Percentiles rank a stretch among this genome's conserved stretches.
These are phyloP conservation scores for Eupithecia subumbrata DNA, from an alignment of 2,888 invertebrate species.

Conservation along the genomic window DNA sequence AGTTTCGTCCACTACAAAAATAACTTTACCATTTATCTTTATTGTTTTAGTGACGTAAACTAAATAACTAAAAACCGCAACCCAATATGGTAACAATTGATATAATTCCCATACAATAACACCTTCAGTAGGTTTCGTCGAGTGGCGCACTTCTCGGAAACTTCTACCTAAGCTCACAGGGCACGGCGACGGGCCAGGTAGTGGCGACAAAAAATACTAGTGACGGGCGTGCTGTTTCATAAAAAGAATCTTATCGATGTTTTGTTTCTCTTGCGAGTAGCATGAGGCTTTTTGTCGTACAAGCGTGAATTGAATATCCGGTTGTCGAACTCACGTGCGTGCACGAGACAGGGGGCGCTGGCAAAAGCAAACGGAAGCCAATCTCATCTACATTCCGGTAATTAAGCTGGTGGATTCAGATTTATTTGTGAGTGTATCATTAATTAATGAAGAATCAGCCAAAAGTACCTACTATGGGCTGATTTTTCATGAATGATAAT, in stretches of 20 bases:
- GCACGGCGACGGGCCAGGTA: constrained; percentile 62
- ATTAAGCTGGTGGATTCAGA: background rate
- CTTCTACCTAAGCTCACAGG: constrained; percentile 64
- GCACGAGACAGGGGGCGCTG: background rate
- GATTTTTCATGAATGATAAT: no score
- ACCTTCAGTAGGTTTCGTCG: constrained; percentile 40
- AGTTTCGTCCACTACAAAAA: background rate
- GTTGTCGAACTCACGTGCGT: background rate
- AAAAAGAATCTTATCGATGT: background rate
- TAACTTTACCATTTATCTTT: background rate
- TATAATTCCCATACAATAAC: constrained; percentile 37
- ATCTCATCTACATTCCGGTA: background rate
- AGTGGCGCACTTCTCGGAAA: constrained; percentile 64
- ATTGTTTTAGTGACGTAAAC: constrained; percentile 1
- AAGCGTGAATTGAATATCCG: background rate
- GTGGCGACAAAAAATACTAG: constrained; percentile 57
- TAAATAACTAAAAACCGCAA: constrained; percentile 10
- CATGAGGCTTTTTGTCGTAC: background rate
- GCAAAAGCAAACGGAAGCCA: background rate
- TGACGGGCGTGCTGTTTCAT: constrained; percentile 39
- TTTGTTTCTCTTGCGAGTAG: background rate
- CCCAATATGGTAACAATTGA: constrained; percentile 19
- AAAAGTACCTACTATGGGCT: no score
- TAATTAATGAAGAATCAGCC: no score
- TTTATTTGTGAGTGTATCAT: no score